These are phyloP conservation scores for Drosophila neonasuta DNA, from an alignment of 2,888 invertebrate species.

Conservation along the genomic window DNA sequence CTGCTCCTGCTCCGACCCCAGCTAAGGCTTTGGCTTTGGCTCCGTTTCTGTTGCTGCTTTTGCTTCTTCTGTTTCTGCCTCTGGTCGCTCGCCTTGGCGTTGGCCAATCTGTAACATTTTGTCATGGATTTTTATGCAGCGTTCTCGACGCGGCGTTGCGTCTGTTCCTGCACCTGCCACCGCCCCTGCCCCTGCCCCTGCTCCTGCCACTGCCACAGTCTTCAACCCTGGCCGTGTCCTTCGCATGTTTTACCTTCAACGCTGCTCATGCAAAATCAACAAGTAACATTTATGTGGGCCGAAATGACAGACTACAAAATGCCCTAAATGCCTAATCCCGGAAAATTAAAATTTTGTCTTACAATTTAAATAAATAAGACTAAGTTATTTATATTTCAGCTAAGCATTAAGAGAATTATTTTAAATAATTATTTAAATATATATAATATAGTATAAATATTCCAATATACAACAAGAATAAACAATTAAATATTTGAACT, in stretches of 20 bases:
- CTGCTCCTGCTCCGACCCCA: background rate
- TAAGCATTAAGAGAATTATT: too few species aligned
- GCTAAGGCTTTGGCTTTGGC: slow-evolving; percentile 22
- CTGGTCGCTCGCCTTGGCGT: slow-evolving; percentile 29
- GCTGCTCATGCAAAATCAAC: slow-evolving; percentile 55
- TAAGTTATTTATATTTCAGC: too few species aligned
- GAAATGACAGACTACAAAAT: slow-evolving; percentile 9
- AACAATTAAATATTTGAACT: too few species aligned
- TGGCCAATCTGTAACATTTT: slow-evolving; percentile 72
- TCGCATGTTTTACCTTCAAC: slow-evolving; percentile 58
- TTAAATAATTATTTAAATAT: too few species aligned
- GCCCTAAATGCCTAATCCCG: background rate
- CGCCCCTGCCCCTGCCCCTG: slow-evolving; percentile 4
- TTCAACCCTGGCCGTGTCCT: slow-evolving; percentile 40
- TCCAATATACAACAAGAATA: too few species aligned
- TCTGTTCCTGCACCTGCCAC: slow-evolving; percentile 5
- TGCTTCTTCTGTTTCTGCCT: slow-evolving; percentile 3
- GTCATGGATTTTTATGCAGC: slow-evolving; percentile 61
- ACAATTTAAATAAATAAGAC: too few species aligned
- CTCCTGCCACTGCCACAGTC: background rate
- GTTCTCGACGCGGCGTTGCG: slow-evolving; percentile 13
- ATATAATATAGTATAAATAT: too few species aligned
- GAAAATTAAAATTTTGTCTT: too few species aligned
- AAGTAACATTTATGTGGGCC: slow-evolving; percentile 34
- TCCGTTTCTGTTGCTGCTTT: slow-evolving; percentile 11